phyloP scores from a whole-genome alignment of 2,113 vertebrate genomes.

The Lophotis ruficrista region DNA sequence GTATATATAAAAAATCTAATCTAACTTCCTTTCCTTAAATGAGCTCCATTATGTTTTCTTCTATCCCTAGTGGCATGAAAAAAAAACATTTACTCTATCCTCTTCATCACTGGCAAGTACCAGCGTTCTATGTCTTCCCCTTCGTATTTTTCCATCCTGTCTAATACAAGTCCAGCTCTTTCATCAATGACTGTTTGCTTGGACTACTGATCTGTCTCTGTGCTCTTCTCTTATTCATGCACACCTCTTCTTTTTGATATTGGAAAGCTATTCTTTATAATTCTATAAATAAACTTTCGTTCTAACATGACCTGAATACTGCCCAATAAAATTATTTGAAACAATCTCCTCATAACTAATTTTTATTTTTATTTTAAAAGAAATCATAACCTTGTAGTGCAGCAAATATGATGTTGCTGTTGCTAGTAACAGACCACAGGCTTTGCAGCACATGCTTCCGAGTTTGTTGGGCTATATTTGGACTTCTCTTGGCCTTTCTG shows the following conservation, averaged over 20 bases:
- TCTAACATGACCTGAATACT: not conserved
- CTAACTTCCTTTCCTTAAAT: not conserved
- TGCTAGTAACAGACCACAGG: not conserved
- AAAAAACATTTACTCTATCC: not conserved
- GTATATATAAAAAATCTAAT: not conserved
- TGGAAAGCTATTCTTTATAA: not conserved
- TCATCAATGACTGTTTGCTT: not conserved
- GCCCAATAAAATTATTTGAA: not conserved
- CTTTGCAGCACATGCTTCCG: not conserved
- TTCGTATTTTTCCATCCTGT: not conserved
- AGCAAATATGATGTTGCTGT: not conserved
- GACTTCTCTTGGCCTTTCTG: not conserved
- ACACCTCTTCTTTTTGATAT: not conserved
- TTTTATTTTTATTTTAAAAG: not conserved
- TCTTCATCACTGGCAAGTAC: not conserved
- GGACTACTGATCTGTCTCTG: not conserved
- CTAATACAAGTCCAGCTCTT: not conserved
- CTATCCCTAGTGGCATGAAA: not conserved
- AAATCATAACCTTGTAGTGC: not conserved
- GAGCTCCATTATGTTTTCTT: not conserved
- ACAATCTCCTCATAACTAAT: not conserved
- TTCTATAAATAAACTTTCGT: not conserved
- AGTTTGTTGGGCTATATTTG: not conserved
- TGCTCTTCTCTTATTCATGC: not conserved
- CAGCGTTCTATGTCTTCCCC: not conserved